phyloP scores from a whole-genome alignment of 2,113 vertebrate genomes.

The Ictalurus punctatus region DNA sequence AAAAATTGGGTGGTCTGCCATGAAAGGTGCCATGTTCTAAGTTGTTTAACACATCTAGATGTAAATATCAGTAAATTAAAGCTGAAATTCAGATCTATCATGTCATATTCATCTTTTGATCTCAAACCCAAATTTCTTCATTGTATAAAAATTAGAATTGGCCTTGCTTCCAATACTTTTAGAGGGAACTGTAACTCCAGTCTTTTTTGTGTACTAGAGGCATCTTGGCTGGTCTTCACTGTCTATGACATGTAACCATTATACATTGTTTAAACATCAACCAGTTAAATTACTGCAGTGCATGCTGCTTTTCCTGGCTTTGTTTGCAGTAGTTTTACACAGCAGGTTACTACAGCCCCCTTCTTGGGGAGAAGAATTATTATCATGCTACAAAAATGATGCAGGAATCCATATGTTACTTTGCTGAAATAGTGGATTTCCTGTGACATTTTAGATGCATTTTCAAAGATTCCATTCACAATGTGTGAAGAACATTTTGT shows the following conservation, averaged over 20 bases:
- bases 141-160: background rate
- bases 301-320: background rate
- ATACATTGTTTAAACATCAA: background rate
- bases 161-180: background rate
- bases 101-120: background rate
- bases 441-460: background rate
- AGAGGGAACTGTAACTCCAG: background rate
- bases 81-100: background rate
- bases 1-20: background rate
- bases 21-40: background rate
- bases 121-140: background rate
- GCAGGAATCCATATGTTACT: slow-evolving; percentile 4
- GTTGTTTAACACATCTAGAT: background rate
- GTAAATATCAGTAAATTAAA: background rate
- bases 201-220: background rate
- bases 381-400: background rate
- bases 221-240: background rate
- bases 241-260: background rate
- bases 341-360: slow-evolving; percentile 10
- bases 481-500: background rate
- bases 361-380: background rate
- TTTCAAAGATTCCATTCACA: background rate
- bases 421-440: slow-evolving; percentile 16
- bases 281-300: background rate
- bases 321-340: slow-evolving; percentile 8